Evolutionary conservation across 2,113 vertebrate species (phyloP), one percentile per base, ranked within the genome.

Genomic region (Thalassarche chlororhynchos): DNA sequence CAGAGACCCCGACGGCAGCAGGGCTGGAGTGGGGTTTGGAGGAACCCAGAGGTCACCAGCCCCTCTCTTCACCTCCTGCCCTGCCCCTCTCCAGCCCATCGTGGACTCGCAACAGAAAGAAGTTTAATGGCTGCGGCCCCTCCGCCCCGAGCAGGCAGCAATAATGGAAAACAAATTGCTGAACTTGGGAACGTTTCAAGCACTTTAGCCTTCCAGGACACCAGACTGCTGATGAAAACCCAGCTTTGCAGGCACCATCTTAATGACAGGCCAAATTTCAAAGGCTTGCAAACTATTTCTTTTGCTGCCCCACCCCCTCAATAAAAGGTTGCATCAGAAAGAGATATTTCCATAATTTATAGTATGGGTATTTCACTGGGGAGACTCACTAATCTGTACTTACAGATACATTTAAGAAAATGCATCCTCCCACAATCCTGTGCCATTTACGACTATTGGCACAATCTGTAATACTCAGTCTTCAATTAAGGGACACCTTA

Each of bases 401-500:
- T 99, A 99, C 98, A 98, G 98, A 98, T 99, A 98, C 98, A 98
- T 98, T 99, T 98, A 98, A 99, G 98, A 98, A 98, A 98, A 98
- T 98, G 98, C 98, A 99, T 98, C 99, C 99, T 99, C 98, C 98
- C 95, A 42, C 97, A 97, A 98, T 98, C 98, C 98, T 97, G 98
- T 64, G 47, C 98, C 99, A 99, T 98, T 99, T 99, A 99, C 96
- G 98, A 98, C 97, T 97, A 97, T 96, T 98, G 98, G 98, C 98
- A 98, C 98, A 97, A 98, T 98, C 98, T 98, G 89, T 98, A 98
- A 98, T 98, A 96, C 98, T 98, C 98, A 98, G 97, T 98, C 98
- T 98, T 99, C 99, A 99, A 99, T 99, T 99, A 99, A 98, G 97
- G 98, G 99, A 99, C 99, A 99, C 99, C 99, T 99, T 98, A 97